Conservation (phyloP, 2,113 vertebrate genomes). For the Perca fluviatilis region DNA sequence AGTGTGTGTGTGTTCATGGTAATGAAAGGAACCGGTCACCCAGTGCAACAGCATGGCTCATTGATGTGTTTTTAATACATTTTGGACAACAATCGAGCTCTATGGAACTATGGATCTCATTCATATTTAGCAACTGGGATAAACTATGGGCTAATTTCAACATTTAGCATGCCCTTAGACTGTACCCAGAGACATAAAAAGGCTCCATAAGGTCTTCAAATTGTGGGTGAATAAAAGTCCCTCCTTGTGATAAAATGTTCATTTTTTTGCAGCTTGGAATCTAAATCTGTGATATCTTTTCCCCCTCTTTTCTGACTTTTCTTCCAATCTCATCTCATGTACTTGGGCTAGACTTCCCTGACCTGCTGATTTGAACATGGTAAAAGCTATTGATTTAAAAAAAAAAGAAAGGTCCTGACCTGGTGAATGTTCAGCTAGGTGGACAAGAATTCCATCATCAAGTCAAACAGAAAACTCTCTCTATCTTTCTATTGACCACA, state of each 20-base stretch:
- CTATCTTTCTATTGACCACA: background rate
- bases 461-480: constrained; percentile 1
- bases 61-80: background rate
- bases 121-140: background rate
- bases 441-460: background rate
- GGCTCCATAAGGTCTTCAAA: background rate
- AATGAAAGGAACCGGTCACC: background rate
- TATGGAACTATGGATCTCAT: background rate
- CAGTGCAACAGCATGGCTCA: background rate
- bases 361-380: constrained; percentile 18
- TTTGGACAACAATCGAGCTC: background rate
- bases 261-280: background rate
- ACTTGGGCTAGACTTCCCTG: background rate
- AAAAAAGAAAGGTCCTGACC: constrained; percentile 11
- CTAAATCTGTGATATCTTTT: background rate
- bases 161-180: background rate
- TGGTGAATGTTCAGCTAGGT: background rate
- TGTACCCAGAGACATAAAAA: background rate
- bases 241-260: background rate
- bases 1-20: background rate
- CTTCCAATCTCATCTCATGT: background rate
- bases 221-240: background rate
- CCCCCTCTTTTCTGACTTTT: background rate
- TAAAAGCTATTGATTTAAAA: constrained; percentile 14
- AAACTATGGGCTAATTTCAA: constrained; percentile 6